Percentiles rank a stretch among this genome's conserved stretches.
Conservation (phyloP, 2,113 vertebrate species). For the Felis catus region F.catus_Fca126_mat1.0 CM031426.1:55794501-55795000, state of each 20-base stretch:
- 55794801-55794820: background rate
- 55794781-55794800: background rate
- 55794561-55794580: too few species aligned
- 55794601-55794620: too few species aligned
- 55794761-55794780: background rate
- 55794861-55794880: background rate
- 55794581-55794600: too few species aligned
- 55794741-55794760: fast-evolving
- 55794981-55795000: background rate
- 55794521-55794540: too few species aligned
- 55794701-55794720: too few species aligned
- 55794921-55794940: slow-evolving; percentile 58
- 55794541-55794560: too few species aligned
- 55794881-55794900: slow-evolving; percentile 43
- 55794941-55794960: background rate
- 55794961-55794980: background rate
- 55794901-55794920: slow-evolving; percentile 73
- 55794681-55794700: too few species aligned
- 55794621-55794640: too few species aligned
- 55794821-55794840: background rate
- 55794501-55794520: too few species aligned
- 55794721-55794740: too few species aligned
- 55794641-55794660: too few species aligned
- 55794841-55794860: background rate
- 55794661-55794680: too few species aligned